Evolutionary conservation across 2,888 invertebrate genomes (phyloP), one percentile per base, ranked within the genome.

Genomic region (Patella caerulea): DNA sequence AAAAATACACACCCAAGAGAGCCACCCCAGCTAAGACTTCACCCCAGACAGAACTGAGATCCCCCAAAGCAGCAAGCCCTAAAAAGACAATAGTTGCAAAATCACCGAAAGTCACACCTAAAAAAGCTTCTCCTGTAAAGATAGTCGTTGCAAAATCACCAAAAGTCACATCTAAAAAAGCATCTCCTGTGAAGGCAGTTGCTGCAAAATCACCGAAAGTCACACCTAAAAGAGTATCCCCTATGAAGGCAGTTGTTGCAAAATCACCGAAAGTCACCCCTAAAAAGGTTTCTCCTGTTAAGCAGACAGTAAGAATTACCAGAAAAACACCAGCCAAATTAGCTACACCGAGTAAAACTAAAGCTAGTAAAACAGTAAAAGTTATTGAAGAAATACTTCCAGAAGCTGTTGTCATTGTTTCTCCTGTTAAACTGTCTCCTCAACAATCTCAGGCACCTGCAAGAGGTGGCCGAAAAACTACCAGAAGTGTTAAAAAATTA

Each of bases 31-130:
- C 52, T 17, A 78, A 78, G 24, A 70, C 72, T 55, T 73, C 59
- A 55, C 56, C n/a, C 12, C 34, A 15, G 19, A 85, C 74, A 29
- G 76, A 74, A 29, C 77, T 81, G 17, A 74, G 69, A 17, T 74
- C 74, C 15, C 82, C 82, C n/a, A 78, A 74, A 45, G 86, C 86
- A 14, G 65, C 87, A 3, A 84, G 82, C 34, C 77, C 76, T 19
- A 73, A 69, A 45, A n/a, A 17, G 17, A n/a, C 70, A 34, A 15
- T 24, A 54, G 69, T 72, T 69, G 53, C 55, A 29, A 55, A 73
- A 56, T 53, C 70, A 55, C 59, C 73, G 15, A 74, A 76, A 53
- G 69, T 71, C 24, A 73, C 71, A 53, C 77, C 24, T 9, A 78
- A 82, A 70, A 29, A 34, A 77, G 78, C 76, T 24, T 79, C 77